These are phyloP conservation scores for Hippocampus mohnikei DNA, from an alignment of 2,113 vertebrate genomes.

Conservation along the genomic window DNA sequence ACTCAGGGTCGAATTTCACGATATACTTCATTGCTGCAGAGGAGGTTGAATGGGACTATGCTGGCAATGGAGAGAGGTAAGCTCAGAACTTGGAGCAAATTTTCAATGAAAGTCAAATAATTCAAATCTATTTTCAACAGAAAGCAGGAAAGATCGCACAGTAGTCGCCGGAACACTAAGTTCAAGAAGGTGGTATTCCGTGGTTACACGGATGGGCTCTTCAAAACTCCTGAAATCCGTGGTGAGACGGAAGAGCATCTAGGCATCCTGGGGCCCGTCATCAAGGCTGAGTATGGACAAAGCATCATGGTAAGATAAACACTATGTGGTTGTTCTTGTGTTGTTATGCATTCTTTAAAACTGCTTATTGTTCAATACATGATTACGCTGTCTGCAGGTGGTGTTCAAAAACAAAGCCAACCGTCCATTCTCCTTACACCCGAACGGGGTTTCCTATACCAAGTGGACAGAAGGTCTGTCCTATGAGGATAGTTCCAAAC, in stretches of 20 bases:
- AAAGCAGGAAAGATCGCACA: constrained; percentile 35
- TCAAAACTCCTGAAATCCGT: constrained; percentile 71
- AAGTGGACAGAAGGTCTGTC: constrained; percentile 64
- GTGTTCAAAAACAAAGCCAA: constrained; percentile 89
- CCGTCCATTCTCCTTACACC: constrained; percentile 85
- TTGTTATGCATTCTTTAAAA: not conserved
- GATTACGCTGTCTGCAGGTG: constrained; percentile 70
- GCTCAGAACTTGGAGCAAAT: not conserved
- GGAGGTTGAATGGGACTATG: constrained; percentile 89
- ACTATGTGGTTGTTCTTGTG: not conserved
- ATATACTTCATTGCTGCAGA: constrained; percentile 86
- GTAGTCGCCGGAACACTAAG: constrained; percentile 39
- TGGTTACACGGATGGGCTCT: constrained; percentile 82
- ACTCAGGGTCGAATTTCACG: constrained; percentile 69
- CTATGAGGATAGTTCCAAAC: constrained; percentile 84
- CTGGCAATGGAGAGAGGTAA: constrained; percentile 73
- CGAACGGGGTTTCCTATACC: constrained; percentile 80
- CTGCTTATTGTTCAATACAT: not conserved
- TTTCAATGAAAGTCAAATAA: not conserved
- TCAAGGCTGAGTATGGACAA: constrained; percentile 88
- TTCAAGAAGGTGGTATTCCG: constrained; percentile 87
- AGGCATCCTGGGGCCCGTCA: constrained; percentile 89
- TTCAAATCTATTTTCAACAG: constrained; percentile 21
- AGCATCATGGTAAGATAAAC: constrained; percentile 79
- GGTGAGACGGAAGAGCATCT: constrained; percentile 87